These are phyloP conservation scores for Drosophila ananassae DNA, from an alignment of 1,140 invertebrate species.

Conservation along the genomic window DNA sequence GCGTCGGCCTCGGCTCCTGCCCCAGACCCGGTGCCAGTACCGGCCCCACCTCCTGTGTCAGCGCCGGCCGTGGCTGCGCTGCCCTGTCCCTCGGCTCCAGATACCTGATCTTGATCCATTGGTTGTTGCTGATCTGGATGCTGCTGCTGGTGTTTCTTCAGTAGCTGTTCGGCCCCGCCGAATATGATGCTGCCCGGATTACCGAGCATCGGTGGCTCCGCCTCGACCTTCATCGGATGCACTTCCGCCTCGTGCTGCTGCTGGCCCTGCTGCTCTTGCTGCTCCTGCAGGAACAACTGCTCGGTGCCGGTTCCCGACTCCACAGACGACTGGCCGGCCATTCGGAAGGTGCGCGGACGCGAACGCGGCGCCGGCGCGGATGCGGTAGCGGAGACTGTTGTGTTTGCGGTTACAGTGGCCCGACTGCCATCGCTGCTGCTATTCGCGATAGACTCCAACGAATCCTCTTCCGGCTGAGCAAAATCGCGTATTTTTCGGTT, in stretches of 20 bases:
- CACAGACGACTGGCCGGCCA: not conserved
- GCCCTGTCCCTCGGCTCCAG: not conserved
- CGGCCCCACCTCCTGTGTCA: not conserved
- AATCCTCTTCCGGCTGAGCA: constrained; percentile 35
- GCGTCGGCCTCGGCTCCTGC: not conserved
- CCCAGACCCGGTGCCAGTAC: not conserved
- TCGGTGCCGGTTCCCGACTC: not conserved
- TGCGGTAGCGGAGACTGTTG: not conserved
- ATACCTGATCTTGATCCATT: not conserved
- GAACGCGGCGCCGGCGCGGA: not conserved
- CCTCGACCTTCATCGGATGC: no score
- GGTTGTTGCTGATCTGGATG: not conserved
- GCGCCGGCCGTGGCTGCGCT: not conserved
- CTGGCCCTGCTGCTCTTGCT: not conserved
- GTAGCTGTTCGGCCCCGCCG: no score
- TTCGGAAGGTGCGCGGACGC: not conserved
- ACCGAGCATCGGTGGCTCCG: no score
- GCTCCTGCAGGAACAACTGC: not conserved
- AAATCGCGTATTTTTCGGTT: constrained; percentile 39
- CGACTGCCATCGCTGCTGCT: constrained; percentile 13
- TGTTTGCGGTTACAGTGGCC: constrained; percentile 10
- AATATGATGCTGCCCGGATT: no score
- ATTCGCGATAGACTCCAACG: constrained; percentile 24
- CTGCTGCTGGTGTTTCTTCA: not conserved
- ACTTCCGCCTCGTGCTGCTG: not conserved